Conservation (phyloP, 1,140 invertebrate genomes). For the Heliconius nattereri region DNA sequence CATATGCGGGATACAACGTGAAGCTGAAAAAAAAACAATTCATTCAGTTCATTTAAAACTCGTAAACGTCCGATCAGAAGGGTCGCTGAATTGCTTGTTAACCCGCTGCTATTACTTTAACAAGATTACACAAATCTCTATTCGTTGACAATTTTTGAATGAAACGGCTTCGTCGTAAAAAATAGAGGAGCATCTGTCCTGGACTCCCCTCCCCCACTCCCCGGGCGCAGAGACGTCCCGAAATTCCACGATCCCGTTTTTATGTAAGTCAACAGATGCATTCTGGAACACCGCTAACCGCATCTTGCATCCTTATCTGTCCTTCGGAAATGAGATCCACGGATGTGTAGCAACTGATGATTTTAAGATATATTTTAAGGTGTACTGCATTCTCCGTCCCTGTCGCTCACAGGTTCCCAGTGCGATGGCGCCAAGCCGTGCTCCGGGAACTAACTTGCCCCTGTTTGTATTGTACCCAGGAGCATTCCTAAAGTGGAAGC, state of each 20-base stretch:
- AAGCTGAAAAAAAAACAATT: too few species aligned
- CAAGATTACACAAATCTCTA: conserved; percentile 79
- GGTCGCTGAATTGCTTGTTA: conserved; percentile 60
- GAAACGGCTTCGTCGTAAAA: conserved; percentile 67
- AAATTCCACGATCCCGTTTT: conserved; percentile 77
- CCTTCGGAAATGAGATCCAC: conserved; percentile 67
- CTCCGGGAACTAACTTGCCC: conserved; percentile 58
- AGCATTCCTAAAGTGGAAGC: conserved; percentile 37
- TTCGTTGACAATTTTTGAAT: conserved; percentile 79
- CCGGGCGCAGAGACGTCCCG: conserved; percentile 64
- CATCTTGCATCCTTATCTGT: conserved; percentile 76
- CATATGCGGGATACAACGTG: too few species aligned
- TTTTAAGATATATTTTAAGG: conserved; percentile 76
- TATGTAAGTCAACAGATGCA: conserved; percentile 78
- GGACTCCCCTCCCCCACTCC: not conserved
- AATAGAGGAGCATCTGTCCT: conserved; percentile 73
- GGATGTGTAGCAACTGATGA: conserved; percentile 64
- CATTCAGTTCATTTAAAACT: conserved; percentile 37
- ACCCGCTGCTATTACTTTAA: conserved; percentile 69
- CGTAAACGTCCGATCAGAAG: conserved; percentile 37
- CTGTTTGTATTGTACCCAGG: conserved; percentile 65
- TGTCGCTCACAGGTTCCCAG: conserved; percentile 58
- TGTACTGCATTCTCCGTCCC: conserved; percentile 58
- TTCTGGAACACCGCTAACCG: conserved; percentile 75
- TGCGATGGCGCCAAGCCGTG: conserved; percentile 63